phyloP scores from a whole-genome alignment of 2,888 invertebrate genomes.

The Lacanobia oleracea region DNA sequence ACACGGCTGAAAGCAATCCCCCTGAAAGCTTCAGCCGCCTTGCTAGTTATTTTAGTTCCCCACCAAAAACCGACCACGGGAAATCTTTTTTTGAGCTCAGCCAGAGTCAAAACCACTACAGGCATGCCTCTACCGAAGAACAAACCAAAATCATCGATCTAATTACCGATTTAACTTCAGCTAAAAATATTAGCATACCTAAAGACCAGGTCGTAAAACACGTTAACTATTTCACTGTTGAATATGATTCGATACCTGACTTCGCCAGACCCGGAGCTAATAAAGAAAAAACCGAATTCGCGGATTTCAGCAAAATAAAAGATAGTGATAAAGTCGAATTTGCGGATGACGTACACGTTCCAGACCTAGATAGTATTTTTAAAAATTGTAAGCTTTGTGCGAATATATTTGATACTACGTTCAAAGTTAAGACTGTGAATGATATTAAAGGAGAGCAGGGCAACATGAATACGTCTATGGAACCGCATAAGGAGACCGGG shows the following conservation, averaged over 20 bases:
- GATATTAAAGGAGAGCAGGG: constrained; percentile 46
- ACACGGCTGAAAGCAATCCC: constrained; percentile 50
- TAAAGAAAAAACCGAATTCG: constrained; percentile 35
- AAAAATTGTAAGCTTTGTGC: constrained; percentile 78
- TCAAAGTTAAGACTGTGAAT: constrained; percentile 76
- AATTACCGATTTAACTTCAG: constrained; percentile 82
- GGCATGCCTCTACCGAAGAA: constrained; percentile 69
- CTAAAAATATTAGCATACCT: constrained; percentile 70
- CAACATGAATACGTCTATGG: constrained; percentile 62
- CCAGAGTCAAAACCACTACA: constrained; percentile 86
- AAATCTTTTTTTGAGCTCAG: constrained; percentile 90
- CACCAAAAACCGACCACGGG: constrained; percentile 82
- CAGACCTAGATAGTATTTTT: constrained; percentile 58
- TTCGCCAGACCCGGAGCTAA: constrained; percentile 48
- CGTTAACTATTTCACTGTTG: constrained; percentile 83
- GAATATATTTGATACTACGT: constrained; percentile 66
- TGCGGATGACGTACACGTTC: constrained; percentile 53
- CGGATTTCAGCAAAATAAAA: not conserved
- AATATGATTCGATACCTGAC: constrained; percentile 70
- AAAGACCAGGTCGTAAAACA: constrained; percentile 77
- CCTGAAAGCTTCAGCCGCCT: constrained; percentile 78
- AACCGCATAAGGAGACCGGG: constrained; percentile 49
- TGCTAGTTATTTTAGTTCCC: constrained; percentile 85
- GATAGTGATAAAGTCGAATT: constrained; percentile 44
- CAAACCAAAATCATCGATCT: constrained; percentile 68